A percentile compares a stretch with the other conserved stretches of the same genome.
Conservation (phyloP, 2,888 invertebrate genomes). For the Ectropis crepuscularia region DNA sequence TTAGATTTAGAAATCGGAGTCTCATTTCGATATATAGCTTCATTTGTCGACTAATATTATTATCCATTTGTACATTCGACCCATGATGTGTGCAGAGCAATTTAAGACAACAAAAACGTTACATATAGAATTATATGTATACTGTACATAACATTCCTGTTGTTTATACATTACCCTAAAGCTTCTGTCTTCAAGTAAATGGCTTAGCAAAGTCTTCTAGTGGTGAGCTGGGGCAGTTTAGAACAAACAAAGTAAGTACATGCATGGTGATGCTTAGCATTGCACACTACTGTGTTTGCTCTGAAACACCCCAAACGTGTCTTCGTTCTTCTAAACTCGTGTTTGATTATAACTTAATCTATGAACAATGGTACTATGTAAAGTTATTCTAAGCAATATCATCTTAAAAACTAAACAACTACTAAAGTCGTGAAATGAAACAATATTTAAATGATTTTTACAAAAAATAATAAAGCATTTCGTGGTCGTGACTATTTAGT, state of each 20-base stretch:
- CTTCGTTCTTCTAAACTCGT: constrained; percentile 12
- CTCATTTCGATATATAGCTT: no score
- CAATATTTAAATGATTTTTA: no score
- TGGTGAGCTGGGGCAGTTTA: constrained; percentile 66
- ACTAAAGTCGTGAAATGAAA: no score
- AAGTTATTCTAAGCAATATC: neutral
- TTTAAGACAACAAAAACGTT: constrained; percentile 85
- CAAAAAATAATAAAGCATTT: no score
- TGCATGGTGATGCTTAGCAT: constrained; percentile 80
- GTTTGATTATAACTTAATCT: neutral
- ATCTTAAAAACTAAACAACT: neutral
- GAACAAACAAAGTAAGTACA: constrained; percentile 86
- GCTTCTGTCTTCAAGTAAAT: constrained; percentile 41
- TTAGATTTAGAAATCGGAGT: no score
- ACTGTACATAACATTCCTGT: constrained; percentile 85
- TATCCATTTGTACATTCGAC: neutral
- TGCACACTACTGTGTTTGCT: constrained; percentile 85
- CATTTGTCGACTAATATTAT: neutral
- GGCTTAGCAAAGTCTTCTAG: neutral
- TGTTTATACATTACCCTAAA: constrained; percentile 83
- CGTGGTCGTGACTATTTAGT: no score
- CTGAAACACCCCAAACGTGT: constrained; percentile 65
- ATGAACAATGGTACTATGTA: no score
- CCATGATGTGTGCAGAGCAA: constrained; percentile 73
- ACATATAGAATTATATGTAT: constrained; percentile 83